Percentiles rank a stretch among this genome's conserved stretches.
Evolutionary conservation across 1,140 invertebrate genomes (phyloP).

Genomic region (Heterodera schachtii): DNA sequence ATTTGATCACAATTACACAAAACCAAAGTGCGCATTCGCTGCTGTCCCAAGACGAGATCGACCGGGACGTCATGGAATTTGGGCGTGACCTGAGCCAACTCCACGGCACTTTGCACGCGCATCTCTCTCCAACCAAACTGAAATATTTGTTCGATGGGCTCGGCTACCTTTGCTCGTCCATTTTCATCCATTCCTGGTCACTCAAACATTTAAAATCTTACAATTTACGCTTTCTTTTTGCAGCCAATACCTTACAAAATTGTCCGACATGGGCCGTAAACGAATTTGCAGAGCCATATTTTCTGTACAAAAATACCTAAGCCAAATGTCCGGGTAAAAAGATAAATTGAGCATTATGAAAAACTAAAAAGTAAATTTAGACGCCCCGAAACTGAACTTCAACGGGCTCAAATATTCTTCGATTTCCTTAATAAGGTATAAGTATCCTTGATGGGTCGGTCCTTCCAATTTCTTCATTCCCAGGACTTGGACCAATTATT

Average conservation of each 20-base stretch:
- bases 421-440: slow-evolving; percentile 18
- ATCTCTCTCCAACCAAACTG: slow-evolving; percentile 77
- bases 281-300: slow-evolving; percentile 78
- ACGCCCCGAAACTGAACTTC: slow-evolving; percentile 21
- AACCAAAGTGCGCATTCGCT: slow-evolving; percentile 40
- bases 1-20: slow-evolving; percentile 77
- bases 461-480: slow-evolving; percentile 6
- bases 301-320: slow-evolving; percentile 81
- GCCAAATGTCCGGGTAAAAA: slow-evolving; percentile 54
- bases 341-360: background rate
- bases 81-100: slow-evolving; percentile 79
- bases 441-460: no score
- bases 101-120: slow-evolving; percentile 78
- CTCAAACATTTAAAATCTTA: background rate
- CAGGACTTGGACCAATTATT: slow-evolving; percentile 30
- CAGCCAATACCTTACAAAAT: slow-evolving; percentile 78
- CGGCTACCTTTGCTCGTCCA: slow-evolving; percentile 81
- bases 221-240: slow-evolving; percentile 28
- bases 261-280: slow-evolving; percentile 74
- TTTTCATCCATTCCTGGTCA: slow-evolving; percentile 76
- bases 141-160: slow-evolving; percentile 93
- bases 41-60: slow-evolving; percentile 74
- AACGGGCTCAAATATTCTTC: slow-evolving; percentile 33
- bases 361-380: background rate
- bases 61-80: slow-evolving; percentile 79